Percentiles rank a stretch among this genome's conserved stretches.
These are phyloP conservation scores for Rhadinocentrus ornatus DNA, from an alignment of 2,797 vertebrate species.

Conservation along the genomic window DNA sequence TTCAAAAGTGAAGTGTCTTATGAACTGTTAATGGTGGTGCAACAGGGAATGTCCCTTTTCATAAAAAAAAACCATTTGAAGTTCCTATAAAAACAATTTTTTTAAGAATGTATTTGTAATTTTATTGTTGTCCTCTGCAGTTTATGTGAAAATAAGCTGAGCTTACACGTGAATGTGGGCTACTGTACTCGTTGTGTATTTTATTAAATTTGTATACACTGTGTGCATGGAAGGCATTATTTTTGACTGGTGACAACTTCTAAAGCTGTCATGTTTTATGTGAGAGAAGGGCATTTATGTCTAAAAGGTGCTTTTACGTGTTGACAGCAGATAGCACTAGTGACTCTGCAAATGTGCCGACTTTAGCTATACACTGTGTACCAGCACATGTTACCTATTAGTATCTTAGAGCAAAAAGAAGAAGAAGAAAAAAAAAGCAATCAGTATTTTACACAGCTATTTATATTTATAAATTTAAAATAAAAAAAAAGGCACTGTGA, in stretches of 20 bases:
- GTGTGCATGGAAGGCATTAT: slow-evolving; percentile 94
- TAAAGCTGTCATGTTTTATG: slow-evolving; percentile 58
- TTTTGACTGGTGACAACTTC: slow-evolving; percentile 82
- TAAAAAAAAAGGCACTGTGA: slow-evolving; percentile 66
- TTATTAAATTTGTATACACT: slow-evolving; percentile 99
- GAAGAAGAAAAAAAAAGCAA: slow-evolving; percentile 28
- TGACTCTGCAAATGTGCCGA: slow-evolving; percentile 45
- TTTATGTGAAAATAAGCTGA: slow-evolving; percentile 99
- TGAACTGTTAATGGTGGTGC: slow-evolving; percentile 89
- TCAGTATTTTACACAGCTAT: slow-evolving; percentile 62
- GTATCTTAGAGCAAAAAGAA: slow-evolving; percentile 34
- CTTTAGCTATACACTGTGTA: slow-evolving; percentile 53
- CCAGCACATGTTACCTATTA: slow-evolving; percentile 50
- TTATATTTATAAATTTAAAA: slow-evolving; percentile 61
- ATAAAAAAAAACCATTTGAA: slow-evolving; percentile 89
- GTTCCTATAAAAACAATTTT: slow-evolving; percentile 90
- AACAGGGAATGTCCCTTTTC: slow-evolving; percentile 90
- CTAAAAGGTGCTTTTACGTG: slow-evolving; percentile 60
- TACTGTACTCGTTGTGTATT: slow-evolving; percentile 95
- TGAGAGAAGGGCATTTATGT: slow-evolving; percentile 61
- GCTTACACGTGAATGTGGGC: slow-evolving; percentile 99
- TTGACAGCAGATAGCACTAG: slow-evolving; percentile 53
- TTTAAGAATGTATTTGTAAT: slow-evolving; percentile 99
- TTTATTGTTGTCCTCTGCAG: slow-evolving; percentile 96
- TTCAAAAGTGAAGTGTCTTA: slow-evolving; percentile 85